Evolutionary conservation across 2,113 vertebrate genomes (phyloP).

Genomic region (Arizona elegans): DNA sequence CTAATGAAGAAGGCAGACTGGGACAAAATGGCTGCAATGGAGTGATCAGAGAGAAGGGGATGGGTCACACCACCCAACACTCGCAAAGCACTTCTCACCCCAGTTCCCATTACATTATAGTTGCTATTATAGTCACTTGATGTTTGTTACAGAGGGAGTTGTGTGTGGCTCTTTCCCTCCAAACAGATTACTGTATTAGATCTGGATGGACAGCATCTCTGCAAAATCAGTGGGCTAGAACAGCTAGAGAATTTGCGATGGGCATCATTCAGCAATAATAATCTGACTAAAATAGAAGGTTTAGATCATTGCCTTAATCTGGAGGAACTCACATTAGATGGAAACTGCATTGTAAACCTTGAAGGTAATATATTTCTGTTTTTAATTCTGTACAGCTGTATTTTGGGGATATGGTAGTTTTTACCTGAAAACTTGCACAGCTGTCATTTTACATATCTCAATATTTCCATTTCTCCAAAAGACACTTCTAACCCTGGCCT

Average conservation of each 20-base stretch:
- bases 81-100: not conserved
- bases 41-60: not conserved
- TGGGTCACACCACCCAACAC: not conserved
- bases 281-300: conserved; percentile 77
- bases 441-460: not conserved
- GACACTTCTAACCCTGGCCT: too few species aligned
- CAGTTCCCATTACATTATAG: not conserved
- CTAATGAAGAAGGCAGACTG: not conserved
- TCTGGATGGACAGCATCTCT: conserved; percentile 79
- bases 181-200: conserved; percentile 81
- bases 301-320: conserved; percentile 76
- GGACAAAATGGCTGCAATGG: not conserved
- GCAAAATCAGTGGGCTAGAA: conserved; percentile 75
- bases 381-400: not conserved
- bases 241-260: conserved; percentile 81
- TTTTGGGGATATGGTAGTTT: not conserved
- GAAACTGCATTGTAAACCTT: conserved; percentile 78
- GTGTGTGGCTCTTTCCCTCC: not conserved
- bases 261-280: conserved; percentile 84
- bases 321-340: conserved; percentile 81
- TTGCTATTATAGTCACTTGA: not conserved
- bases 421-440: not conserved
- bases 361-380: conserved; percentile 65
- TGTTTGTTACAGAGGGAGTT: not conserved
- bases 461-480: not conserved